phyloP scores from a whole-genome alignment of 2,888 invertebrate species.

The Nomada ruficornis region DNA sequence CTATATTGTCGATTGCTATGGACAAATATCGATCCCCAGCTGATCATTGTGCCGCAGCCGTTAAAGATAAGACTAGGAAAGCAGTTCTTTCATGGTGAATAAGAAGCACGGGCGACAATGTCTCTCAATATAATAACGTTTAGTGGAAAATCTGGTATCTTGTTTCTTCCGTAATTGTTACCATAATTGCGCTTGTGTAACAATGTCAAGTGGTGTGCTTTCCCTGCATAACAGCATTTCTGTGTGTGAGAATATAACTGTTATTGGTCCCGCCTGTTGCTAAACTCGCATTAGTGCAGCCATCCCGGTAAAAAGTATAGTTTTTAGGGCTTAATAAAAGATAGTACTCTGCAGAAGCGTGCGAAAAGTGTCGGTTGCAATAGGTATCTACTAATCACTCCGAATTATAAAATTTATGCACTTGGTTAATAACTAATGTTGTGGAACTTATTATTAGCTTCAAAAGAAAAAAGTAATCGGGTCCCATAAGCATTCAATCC shows the following conservation, averaged over 20 bases:
- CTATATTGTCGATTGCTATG: neutral
- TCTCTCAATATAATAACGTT: neutral
- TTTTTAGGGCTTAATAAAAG: neutral
- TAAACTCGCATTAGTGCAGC: neutral
- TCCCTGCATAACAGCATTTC: neutral
- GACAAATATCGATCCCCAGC: neutral
- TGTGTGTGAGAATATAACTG: neutral
- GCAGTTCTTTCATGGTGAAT: neutral
- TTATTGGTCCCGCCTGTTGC: constrained; percentile 17
- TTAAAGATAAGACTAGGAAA: constrained; percentile 5
- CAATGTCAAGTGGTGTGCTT: neutral
- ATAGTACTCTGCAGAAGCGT: neutral
- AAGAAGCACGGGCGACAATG: neutral
- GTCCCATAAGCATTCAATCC: too few relatives aligned
- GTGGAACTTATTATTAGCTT: too few relatives aligned
- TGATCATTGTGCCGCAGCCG: neutral
- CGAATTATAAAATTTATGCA: too few relatives aligned
- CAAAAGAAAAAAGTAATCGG: too few relatives aligned
- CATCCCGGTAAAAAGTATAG: neutral
- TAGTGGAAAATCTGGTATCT: constrained; percentile 9
- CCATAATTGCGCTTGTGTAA: neutral
- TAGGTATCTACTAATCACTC: too few relatives aligned
- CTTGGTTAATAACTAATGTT: too few relatives aligned
- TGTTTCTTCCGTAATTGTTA: constrained; percentile 7
- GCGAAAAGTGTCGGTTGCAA: neutral